Evolutionary conservation across 1,140 invertebrate genomes (phyloP).

Genomic region (Capitella teleta): DNA sequence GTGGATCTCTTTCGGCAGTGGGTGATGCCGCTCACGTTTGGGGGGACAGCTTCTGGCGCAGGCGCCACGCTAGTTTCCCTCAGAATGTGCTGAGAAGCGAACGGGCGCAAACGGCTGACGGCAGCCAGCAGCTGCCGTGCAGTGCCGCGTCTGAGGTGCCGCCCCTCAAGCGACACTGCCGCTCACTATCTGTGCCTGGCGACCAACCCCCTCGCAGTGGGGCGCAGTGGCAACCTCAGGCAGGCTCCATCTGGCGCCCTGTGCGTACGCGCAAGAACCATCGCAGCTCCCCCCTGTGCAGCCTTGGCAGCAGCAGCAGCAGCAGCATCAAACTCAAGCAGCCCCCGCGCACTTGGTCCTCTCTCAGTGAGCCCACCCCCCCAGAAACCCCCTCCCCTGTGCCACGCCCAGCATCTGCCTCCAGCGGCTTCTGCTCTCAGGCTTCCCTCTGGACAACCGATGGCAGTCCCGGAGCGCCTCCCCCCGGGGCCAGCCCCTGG

Average conservation of each 20-base stretch:
- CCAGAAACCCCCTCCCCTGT: conserved; percentile 1
- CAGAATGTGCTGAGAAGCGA: too few species aligned
- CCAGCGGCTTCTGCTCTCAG: background rate
- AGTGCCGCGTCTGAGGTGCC: too few species aligned
- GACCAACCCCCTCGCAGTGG: background rate
- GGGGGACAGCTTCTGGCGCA: too few species aligned
- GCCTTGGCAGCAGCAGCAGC: background rate
- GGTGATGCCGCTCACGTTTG: too few species aligned
- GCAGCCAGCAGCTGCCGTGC: too few species aligned
- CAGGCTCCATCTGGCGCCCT: background rate
- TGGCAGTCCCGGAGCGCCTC: background rate
- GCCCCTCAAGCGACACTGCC: conserved; percentile 4
- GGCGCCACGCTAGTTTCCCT: too few species aligned
- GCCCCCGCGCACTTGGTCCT: background rate
- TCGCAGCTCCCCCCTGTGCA: background rate
- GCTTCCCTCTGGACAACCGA: background rate
- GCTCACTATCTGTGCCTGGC: conserved; percentile 3
- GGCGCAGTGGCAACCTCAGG: background rate
- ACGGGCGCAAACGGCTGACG: too few species aligned
- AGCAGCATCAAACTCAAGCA: background rate
- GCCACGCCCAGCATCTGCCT: conserved; percentile 4
- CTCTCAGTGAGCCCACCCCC: background rate
- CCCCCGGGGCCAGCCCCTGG: background rate
- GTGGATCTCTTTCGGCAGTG: too few species aligned
- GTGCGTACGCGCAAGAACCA: conserved; percentile 1